Base-by-base conservation (phyloP, 2,113 vertebrate genomes). In the Carassius carassius region DNA sequence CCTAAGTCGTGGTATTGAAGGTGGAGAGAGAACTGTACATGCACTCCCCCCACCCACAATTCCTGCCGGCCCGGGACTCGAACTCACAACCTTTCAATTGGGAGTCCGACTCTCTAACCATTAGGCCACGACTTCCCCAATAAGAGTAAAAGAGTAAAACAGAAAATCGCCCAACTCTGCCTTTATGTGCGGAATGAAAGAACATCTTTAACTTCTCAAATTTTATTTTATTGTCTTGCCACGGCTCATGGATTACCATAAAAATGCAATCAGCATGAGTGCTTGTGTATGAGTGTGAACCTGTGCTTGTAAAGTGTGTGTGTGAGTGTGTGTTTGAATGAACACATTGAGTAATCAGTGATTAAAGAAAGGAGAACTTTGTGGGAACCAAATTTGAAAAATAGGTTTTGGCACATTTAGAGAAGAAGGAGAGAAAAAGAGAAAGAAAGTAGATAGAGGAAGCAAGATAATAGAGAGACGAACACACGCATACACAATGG, bases 181-280 rank as follows among this genome's bases (percentile, higher is more conserved):
- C 69, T 60, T 65, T 81, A 69, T 76, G 32, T 69, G 58, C 7
- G 10, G 51, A 74, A 70, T 58, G 67, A 85, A 74, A 17, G 23
- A 60, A 21, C 81, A 44, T 85, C 79, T 60, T 78, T 74, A 87
- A 85, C 29, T 77, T 85, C 81, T 85, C 78, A 85, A 49, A 73
- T 83, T 83, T 83, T 76, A 83, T 79, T 85, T 85, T 76, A 79
- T 76, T 79, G 80, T 69, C 23, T 23, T 80, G 84, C 75, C 84
- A 88, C 4, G 65, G 76, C 82, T 70, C 75, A 87, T 67, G 81
- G 72, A 73, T 81, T 72, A 37, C 82, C 56, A 87, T 67, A 85
- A 78, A 87, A 87, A 78, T n/a, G 73, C 80, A 85, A 63, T 65
- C 75, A 83, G 69, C 37, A 19, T 77, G 47, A 77, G 51, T 70